A percentile compares a stretch with the other conserved stretches of the same genome.
phyloP scores from a whole-genome alignment of 2,888 invertebrate genomes.

The Tuta absoluta region DNA sequence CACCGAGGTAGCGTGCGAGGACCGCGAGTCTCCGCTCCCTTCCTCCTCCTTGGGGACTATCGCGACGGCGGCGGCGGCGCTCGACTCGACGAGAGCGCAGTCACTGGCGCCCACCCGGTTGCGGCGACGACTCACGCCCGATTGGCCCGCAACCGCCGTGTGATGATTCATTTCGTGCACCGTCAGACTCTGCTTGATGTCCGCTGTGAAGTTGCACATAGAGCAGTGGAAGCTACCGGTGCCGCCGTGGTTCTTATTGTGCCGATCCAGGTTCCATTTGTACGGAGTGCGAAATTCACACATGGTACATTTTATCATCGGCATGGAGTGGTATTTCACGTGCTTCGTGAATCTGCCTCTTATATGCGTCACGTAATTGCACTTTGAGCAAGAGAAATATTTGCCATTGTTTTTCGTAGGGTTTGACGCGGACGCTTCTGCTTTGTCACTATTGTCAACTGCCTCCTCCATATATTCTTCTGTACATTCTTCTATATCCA shows the following conservation, averaged over 20 bases:
- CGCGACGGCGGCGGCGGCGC: slow-evolving; percentile 48
- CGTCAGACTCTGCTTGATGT: slow-evolving; percentile 94
- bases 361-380: slow-evolving; percentile 95
- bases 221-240: slow-evolving; percentile 92
- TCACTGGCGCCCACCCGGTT: slow-evolving; percentile 89
- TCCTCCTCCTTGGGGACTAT: slow-evolving; percentile 72
- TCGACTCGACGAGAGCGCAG: slow-evolving; percentile 59
- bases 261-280: slow-evolving; percentile 96
- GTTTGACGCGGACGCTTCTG: slow-evolving; percentile 88
- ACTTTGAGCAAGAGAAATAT: slow-evolving; percentile 93
- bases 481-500: slow-evolving; percentile 64
- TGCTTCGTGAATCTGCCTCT: slow-evolving; percentile 95
- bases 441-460: slow-evolving; percentile 83
- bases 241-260: slow-evolving; percentile 95
- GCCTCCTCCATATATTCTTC: slow-evolving; percentile 75
- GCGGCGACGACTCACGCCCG: slow-evolving; percentile 80
- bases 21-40: slow-evolving; percentile 75
- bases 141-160: slow-evolving; percentile 88
- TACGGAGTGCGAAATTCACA: slow-evolving; percentile 97
- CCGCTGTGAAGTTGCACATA: slow-evolving; percentile 94
- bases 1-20: slow-evolving; percentile 71
- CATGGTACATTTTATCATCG: slow-evolving; percentile 95
- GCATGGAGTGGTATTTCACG: slow-evolving; percentile 96
- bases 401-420: slow-evolving; percentile 88
- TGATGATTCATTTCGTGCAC: slow-evolving; percentile 96